phyloP scores from a whole-genome alignment of 2,888 invertebrate species.

The Pterostichus madidus region DNA sequence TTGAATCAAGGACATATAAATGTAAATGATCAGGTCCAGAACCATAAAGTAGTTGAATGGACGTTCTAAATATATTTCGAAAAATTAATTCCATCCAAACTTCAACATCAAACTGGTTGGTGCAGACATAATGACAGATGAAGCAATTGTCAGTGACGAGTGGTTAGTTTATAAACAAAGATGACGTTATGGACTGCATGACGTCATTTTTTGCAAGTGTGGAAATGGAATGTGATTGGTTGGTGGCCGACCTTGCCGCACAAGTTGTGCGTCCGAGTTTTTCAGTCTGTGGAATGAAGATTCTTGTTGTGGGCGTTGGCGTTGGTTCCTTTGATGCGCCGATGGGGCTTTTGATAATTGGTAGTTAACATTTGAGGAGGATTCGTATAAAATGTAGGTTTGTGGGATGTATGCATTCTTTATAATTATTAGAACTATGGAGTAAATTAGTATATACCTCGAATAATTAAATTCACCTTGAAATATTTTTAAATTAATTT shows the following conservation, averaged over 20 bases:
- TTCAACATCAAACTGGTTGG: background rate
- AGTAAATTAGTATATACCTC: too few relatives aligned
- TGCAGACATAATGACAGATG: background rate
- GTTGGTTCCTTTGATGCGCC: constrained; percentile 28
- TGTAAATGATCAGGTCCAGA: too few relatives aligned
- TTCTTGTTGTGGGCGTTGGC: constrained; percentile 17
- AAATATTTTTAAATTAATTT: too few relatives aligned
- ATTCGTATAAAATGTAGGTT: constrained; percentile 1
- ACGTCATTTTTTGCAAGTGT: constrained; percentile 17
- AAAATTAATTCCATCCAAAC: background rate
- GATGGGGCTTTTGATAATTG: background rate
- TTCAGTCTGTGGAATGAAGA: constrained; percentile 14
- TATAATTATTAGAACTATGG: too few relatives aligned
- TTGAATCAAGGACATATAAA: too few relatives aligned
- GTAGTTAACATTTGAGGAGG: background rate
- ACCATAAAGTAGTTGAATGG: too few relatives aligned
- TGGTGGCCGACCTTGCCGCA: constrained; percentile 13
- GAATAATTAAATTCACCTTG: too few relatives aligned
- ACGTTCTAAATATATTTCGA: too few relatives aligned
- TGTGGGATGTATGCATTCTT: too few relatives aligned
- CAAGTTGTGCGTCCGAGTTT: constrained; percentile 1
- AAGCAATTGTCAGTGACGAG: background rate
- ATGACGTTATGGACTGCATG: constrained; percentile 25
- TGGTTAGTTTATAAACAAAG: constrained; percentile 18
- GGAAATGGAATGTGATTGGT: constrained; percentile 15